A percentile compares a stretch with the other conserved stretches of the same genome.
phyloP scores from a whole-genome alignment of 2,888 invertebrate species.

The Folsomia manolachei region DNA sequence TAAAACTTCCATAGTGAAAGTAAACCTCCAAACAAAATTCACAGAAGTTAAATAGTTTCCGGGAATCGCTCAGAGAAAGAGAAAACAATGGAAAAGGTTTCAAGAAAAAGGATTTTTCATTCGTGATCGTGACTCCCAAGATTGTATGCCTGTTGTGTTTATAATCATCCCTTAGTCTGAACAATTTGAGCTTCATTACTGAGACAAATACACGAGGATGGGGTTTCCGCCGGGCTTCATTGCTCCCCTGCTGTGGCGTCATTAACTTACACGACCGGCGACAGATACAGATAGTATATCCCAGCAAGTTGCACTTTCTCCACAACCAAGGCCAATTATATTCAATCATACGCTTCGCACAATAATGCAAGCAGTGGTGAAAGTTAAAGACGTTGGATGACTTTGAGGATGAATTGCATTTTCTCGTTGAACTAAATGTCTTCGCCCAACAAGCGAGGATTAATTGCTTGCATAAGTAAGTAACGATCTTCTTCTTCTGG shows the following conservation, averaged over 20 bases:
- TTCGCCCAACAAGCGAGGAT: not conserved
- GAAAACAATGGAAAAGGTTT: not conserved
- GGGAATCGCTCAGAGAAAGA: not conserved
- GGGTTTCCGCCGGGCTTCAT: conserved; percentile 11
- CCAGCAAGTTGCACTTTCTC: too few relatives aligned
- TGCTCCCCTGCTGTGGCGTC: conserved; percentile 4
- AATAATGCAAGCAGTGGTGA: not conserved
- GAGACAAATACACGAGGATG: conserved; percentile 19
- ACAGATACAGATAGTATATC: too few relatives aligned
- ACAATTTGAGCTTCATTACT: conserved; percentile 31
- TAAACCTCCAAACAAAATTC: not conserved
- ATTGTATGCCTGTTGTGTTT: too few relatives aligned
- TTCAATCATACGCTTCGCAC: not conserved
- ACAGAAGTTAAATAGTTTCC: not conserved
- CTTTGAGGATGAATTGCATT: not conserved
- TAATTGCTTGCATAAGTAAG: conserved; percentile 1
- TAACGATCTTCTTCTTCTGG: not conserved
- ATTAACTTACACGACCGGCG: not conserved
- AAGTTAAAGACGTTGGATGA: not conserved
- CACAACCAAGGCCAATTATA: too few relatives aligned
- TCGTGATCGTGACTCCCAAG: too few relatives aligned
- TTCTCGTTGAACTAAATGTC: not conserved
- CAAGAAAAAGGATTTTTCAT: too few relatives aligned
- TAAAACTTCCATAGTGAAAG: too few relatives aligned
- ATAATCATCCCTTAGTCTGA: conserved; percentile 14